phyloP scores from a whole-genome alignment of 1,140 invertebrate genomes.

The Bombus pascuorum region DNA sequence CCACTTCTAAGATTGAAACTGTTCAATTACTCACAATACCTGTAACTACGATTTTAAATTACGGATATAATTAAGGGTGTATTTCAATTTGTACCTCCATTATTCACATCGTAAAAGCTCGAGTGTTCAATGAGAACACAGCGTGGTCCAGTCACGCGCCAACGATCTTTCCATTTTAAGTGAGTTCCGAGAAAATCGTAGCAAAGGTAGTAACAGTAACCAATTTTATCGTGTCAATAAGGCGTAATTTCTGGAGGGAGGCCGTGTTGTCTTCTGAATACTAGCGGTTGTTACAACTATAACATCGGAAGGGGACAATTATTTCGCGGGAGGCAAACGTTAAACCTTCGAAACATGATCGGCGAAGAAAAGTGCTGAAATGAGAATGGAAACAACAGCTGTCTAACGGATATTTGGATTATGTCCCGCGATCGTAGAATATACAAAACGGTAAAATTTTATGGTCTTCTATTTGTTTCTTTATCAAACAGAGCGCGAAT shows the following conservation, averaged over 20 bases:
- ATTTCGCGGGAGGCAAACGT: not conserved
- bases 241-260: not conserved
- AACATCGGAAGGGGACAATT: not conserved
- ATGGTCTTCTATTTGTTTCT: not conserved
- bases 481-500: not conserved
- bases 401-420: not conserved
- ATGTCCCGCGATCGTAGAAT: not conserved
- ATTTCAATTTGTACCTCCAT: not conserved
- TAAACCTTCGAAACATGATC: conserved; percentile 1
- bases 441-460: not conserved
- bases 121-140: not conserved
- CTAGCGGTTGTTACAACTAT: not conserved
- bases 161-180: not conserved
- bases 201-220: not conserved
- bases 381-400: not conserved
- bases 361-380: not conserved
- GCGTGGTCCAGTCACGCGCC: not conserved
- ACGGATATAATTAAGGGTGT: not conserved
- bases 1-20: not conserved
- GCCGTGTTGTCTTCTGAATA: not conserved
- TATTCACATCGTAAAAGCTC: not conserved
- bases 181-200: conserved; percentile 24
- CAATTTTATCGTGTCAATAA: not conserved
- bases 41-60: not conserved
- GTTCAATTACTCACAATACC: not conserved